Percentiles rank a stretch among this genome's conserved stretches.
These are phyloP conservation scores for Tragelaphus buxtoni DNA, from an alignment of 2,113 vertebrate species.

Conservation along the genomic window DNA sequence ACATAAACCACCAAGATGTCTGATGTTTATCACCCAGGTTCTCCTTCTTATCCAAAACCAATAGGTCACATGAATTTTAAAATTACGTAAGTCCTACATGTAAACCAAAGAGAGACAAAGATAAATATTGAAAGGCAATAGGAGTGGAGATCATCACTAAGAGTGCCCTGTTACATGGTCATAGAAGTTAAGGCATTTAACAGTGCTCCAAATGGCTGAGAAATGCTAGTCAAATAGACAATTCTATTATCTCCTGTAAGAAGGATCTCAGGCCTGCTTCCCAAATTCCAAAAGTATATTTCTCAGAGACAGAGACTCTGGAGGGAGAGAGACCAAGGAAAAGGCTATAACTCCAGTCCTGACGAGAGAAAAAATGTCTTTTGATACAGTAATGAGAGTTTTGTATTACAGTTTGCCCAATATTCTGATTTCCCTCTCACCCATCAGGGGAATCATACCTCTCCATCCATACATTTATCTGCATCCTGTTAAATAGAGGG, in stretches of 20 bases:
- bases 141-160: not conserved
- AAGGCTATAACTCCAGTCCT: not conserved
- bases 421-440: not conserved
- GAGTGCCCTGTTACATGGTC: not conserved
- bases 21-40: not conserved
- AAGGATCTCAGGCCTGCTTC: not conserved
- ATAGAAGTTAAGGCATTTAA: not conserved
- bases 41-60: not conserved
- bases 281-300: not conserved
- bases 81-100: not conserved
- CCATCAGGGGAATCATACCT: not conserved
- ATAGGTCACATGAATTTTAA: not conserved
- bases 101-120: not conserved
- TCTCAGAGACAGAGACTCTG: not conserved
- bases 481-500: not conserved
- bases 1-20: not conserved
- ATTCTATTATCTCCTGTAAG: not conserved
- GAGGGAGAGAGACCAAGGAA: not conserved
- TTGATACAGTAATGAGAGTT: not conserved
- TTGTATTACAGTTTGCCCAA: not conserved
- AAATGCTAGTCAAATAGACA: not conserved
- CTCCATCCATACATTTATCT: not conserved
- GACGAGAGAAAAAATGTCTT: not conserved
- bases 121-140: not conserved
- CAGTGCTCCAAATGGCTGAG: not conserved